Evolutionary conservation across 2,888 invertebrate species (phyloP), one percentile per base, ranked within the genome.

Genomic region (Torymus tubicola): DNA sequence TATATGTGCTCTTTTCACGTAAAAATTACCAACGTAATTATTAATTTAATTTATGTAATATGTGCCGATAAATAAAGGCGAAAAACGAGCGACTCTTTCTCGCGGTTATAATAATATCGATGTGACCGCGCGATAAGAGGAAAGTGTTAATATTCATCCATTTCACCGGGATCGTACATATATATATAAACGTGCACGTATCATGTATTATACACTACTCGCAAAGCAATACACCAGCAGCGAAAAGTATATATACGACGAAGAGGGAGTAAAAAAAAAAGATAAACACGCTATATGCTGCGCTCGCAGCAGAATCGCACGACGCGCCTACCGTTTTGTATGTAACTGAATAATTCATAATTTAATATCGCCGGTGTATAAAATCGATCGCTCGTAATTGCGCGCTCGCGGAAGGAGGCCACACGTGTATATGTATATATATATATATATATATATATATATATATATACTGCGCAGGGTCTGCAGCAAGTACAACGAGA

Each of bases 341-440:
- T 74, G 24, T 68, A 68, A 68, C 68, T 78, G 78, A 78, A 78
- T 78, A 78, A 78, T 78, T 78, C 72, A 78, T 78, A 78, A 78
- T 78, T 78, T 65, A 72, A 67, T 72, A 72, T 67, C 52, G 42
- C 21, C 70, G 65, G 50, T 31, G 42, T 42, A 42, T 53, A 24
- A 60, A 72, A 71, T 67, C 78, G 78, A 78, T 78, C 78, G 72
- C 24, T 50, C 31, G 50, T 74, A 74, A 74, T 74, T 74, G 74
- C 74, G 74, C 74, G 65, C 18, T 42, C 42, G 65, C 18, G 75
- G 68, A 76, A 68, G 53, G 64, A 68, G 75, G 75, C 53, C 75
- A 61, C 13, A n/a, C 18, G n/a, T 55, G 55, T 63, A 21, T 8
- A 24, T 61, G 3, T 61, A 21, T 21, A 21, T 24, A 14, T 61